Evolutionary conservation across 2,888 invertebrate genomes (phyloP).

Genomic region (Xanthia icteritia): DNA sequence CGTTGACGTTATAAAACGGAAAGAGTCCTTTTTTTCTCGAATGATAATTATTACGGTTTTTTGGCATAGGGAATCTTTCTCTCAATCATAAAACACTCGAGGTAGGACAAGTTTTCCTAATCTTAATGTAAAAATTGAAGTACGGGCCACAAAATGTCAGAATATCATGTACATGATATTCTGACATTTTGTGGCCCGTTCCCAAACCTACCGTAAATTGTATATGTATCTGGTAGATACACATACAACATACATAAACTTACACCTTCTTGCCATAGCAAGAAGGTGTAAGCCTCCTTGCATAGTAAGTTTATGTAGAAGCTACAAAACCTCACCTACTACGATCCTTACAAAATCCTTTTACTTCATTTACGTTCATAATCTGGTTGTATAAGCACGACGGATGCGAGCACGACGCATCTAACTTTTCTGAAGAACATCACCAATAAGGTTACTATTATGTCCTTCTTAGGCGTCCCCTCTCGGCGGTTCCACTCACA

Average conservation of each 20-base stretch:
- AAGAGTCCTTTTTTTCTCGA: neutral
- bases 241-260: neutral
- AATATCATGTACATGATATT: neutral
- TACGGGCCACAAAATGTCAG: neutral
- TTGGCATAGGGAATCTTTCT: neutral
- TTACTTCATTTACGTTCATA: neutral
- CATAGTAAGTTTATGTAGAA: too few relatives aligned
- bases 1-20: slow-evolving; percentile 1
- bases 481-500: neutral
- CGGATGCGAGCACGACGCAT: neutral
- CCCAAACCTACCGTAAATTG: neutral
- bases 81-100: neutral
- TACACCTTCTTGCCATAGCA: neutral
- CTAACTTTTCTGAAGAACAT: neutral
- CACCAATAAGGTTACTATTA: neutral
- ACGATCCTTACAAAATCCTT: neutral
- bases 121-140: neutral
- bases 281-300: neutral
- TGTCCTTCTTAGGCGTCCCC: neutral
- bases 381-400: neutral
- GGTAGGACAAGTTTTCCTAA: neutral
- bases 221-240: neutral
- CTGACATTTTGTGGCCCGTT: neutral
- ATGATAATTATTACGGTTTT: slow-evolving; percentile 1
- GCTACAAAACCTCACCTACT: neutral